phyloP scores from a whole-genome alignment of 2,797 vertebrate genomes.

The Eulemur albifrons region DNA sequence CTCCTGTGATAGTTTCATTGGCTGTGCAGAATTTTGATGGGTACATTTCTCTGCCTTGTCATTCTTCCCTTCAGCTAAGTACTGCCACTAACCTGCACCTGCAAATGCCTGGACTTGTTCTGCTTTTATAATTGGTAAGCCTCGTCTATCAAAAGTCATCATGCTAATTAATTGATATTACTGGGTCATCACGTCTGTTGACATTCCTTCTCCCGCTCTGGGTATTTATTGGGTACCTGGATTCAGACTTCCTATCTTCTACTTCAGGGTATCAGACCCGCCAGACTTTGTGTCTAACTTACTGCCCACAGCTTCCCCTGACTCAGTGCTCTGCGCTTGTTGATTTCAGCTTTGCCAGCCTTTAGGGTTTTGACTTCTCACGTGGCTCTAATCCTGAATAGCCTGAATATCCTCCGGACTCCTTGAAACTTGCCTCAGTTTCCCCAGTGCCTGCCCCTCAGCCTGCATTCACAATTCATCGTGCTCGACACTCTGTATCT shows the following conservation, averaged over 20 bases:
- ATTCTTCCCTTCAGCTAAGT: background rate
- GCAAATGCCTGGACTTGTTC: background rate
- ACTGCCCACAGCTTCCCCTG: background rate
- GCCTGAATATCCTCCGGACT: background rate
- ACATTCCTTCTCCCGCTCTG: background rate
- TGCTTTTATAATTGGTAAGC: background rate
- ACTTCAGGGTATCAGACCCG: background rate
- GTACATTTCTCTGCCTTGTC: background rate
- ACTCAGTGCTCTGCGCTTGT: too few species aligned
- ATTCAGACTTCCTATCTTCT: background rate
- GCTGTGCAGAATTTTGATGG: background rate
- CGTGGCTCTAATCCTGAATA: too few species aligned
- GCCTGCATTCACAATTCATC: background rate
- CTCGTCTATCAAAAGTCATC: background rate
- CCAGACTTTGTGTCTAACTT: background rate
- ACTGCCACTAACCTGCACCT: background rate
- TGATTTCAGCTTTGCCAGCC: background rate
- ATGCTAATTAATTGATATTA: background rate
- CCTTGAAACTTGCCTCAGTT: background rate
- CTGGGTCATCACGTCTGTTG: background rate
- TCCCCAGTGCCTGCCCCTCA: background rate
- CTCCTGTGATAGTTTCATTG: too few species aligned
- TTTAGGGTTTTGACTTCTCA: fast-evolving
- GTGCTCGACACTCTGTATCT: background rate
- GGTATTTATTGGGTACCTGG: background rate